Evolutionary conservation across 1,140 invertebrate genomes (phyloP).

Genomic region (Lordiphosa collinella): DNA sequence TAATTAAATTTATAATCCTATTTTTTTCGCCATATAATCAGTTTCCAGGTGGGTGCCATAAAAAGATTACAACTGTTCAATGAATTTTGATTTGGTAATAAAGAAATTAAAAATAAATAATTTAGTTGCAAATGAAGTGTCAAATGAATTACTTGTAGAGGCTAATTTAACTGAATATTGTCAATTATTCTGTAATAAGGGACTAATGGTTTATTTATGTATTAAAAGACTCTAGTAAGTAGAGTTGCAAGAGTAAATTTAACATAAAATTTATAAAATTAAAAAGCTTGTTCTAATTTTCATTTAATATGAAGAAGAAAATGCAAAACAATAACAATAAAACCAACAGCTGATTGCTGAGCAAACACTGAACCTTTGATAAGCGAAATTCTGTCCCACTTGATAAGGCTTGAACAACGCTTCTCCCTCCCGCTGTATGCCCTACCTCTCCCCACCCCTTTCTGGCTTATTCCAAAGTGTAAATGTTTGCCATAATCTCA

Average conservation of each 20-base stretch:
- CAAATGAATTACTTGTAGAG: neutral
- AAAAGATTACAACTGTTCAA: neutral
- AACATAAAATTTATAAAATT: too few relatives aligned
- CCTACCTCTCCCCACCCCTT: neutral
- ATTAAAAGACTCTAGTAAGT: too few relatives aligned
- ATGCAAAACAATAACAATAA: constrained; percentile 6
- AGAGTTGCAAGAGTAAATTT: too few relatives aligned
- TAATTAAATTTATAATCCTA: constrained; percentile 27
- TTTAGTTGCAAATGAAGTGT: constrained; percentile 10
- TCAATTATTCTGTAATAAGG: too few relatives aligned
- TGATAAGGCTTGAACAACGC: constrained; percentile 41
- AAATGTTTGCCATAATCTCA: constrained; percentile 57
- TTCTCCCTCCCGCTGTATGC: neutral
- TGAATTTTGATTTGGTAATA: constrained; percentile 11
- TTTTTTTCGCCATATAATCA: constrained; percentile 3
- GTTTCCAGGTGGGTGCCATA: constrained; percentile 5
- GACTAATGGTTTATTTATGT: too few relatives aligned
- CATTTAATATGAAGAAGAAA: neutral
- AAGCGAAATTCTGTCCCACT: constrained; percentile 46
- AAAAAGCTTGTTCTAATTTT: neutral
- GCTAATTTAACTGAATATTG: too few relatives aligned
- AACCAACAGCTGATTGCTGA: constrained; percentile 13
- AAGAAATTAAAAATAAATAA: constrained; percentile 1
- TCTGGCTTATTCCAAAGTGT: constrained; percentile 14
- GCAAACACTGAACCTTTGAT: constrained; percentile 47